Conservation (phyloP, 2,888 invertebrate species). For the Drosophila demipolita region DNA sequence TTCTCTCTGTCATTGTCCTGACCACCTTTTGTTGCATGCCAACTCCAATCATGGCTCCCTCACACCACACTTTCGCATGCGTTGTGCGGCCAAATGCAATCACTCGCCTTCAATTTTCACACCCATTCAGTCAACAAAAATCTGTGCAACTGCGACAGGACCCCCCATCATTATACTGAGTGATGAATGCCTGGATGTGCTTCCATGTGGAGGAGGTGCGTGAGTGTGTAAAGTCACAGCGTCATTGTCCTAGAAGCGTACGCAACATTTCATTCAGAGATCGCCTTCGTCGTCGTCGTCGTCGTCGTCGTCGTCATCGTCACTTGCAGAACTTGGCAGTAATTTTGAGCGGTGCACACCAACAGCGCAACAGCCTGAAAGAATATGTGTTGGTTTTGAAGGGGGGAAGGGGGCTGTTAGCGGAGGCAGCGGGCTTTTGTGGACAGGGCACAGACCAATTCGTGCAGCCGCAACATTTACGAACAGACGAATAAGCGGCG, state of each 20-base stretch:
- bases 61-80: background rate
- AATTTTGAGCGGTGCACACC: slow-evolving; percentile 66
- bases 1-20: background rate
- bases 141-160: slow-evolving; percentile 69
- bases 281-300: slow-evolving; percentile 39
- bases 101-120: slow-evolving; percentile 81
- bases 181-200: slow-evolving; percentile 60
- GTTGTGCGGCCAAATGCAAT: slow-evolving; percentile 67
- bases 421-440: background rate
- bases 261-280: slow-evolving; percentile 70
- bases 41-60: background rate
- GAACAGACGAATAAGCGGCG: slow-evolving; percentile 40
- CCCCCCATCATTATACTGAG: slow-evolving; percentile 63
- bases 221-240: slow-evolving; percentile 43
- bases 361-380: slow-evolving; percentile 34
- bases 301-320: slow-evolving; percentile 47
- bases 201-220: slow-evolving; percentile 9
- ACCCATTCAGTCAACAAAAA: slow-evolving; percentile 78
- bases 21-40: slow-evolving; percentile 35
- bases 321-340: slow-evolving; percentile 75
- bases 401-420: background rate
- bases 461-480: slow-evolving; percentile 70
- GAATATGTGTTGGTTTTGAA: slow-evolving; percentile 6
- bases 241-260: slow-evolving; percentile 68
- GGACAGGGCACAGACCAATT: slow-evolving; percentile 43